Base-by-base conservation (phyloP, 2,113 vertebrate genomes). In the Thomomys bottae region DNA sequence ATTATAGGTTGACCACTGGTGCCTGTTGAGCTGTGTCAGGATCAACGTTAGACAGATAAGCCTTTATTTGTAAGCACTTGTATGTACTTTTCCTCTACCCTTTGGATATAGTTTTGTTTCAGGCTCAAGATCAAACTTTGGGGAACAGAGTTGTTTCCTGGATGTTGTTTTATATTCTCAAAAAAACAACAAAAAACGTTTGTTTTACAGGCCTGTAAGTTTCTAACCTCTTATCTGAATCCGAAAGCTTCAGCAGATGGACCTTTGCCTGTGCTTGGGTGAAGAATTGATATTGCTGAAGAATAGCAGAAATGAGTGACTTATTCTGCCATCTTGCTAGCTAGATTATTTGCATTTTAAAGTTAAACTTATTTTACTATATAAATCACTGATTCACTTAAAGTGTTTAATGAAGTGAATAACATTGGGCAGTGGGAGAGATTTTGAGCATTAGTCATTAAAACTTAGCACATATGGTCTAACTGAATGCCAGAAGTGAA, bases 401-500 rank as follows among this genome's bases (percentile, higher is more conserved):
- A 90, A 89, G 26, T 84, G 6, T 83, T 92, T 83, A 72, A 54
- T 84, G 63, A 92, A 83, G 57, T 92, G 81, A 89, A 85, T 94
- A 91, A 92, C 84, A 93, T 90, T 63, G 67, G 42, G 63, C 75
- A 91, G 26, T 87, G 84, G 61, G 42, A 24, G 84, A 92, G 68
- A 84, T 81, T 89, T 87, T 75, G 36, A 92, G 68, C 68, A 94
- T 95, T 95, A 95, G 93, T 96, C 92, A 94, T 95, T 95, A 94
- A 91, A 94, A 94, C 84, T 91, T 80, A 94, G 90, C 94, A 94
- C 77, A 92, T 94, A 95, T 94, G 92, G 94, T 95, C 73, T 89
- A 91, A 96, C 88, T 94, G 95, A 92, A 94, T 95, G 93, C 87
- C 94, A 96, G 84, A 93, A 93, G 49, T 92, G 76, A 90, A 91